Conservation (phyloP, 2,797 vertebrate species). For the Sebastes goodei region DNA sequence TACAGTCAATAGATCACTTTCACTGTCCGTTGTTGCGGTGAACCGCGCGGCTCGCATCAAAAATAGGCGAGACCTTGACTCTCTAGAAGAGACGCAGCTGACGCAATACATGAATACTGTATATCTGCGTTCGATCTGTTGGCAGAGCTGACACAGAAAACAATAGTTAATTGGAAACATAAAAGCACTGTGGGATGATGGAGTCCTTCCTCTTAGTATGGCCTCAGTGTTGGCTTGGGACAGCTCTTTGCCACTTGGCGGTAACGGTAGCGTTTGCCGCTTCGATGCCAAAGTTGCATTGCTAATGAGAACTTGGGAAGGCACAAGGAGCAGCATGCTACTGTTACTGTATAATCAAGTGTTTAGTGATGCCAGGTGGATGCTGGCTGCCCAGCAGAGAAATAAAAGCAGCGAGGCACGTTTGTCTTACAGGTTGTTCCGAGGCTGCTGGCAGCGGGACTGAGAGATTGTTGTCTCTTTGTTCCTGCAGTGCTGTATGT, state of each 20-base stretch:
- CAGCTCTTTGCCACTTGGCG: conserved; percentile 5
- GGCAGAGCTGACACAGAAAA: not conserved
- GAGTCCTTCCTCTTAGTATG: conserved; percentile 9
- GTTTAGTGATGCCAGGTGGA: conserved; percentile 39
- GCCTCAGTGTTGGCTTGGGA: conserved; percentile 8
- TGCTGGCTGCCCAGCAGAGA: conserved; percentile 5
- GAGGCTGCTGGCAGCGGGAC: not conserved
- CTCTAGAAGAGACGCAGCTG: too few species aligned
- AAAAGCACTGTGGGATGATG: conserved; percentile 5
- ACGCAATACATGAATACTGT: not conserved
- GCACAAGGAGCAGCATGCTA: not conserved
- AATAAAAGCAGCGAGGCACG: conserved; percentile 1
- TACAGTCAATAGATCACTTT: too few species aligned
- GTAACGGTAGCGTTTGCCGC: not conserved
- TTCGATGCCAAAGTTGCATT: not conserved
- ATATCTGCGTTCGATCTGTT: not conserved
- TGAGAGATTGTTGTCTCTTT: not conserved
- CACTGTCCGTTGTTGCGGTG: too few species aligned
- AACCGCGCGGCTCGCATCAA: too few species aligned
- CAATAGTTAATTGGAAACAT: conserved; percentile 16
- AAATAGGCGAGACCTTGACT: too few species aligned
- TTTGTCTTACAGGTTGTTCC: conserved; percentile 31
- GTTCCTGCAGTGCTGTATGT: not conserved
- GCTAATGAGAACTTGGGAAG: conserved; percentile 51
- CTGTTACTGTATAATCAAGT: conserved; percentile 42